Conservation (phyloP, 35 echinoderm and acorn worm genomes). For the Apostichopus parvimensis region DNA sequence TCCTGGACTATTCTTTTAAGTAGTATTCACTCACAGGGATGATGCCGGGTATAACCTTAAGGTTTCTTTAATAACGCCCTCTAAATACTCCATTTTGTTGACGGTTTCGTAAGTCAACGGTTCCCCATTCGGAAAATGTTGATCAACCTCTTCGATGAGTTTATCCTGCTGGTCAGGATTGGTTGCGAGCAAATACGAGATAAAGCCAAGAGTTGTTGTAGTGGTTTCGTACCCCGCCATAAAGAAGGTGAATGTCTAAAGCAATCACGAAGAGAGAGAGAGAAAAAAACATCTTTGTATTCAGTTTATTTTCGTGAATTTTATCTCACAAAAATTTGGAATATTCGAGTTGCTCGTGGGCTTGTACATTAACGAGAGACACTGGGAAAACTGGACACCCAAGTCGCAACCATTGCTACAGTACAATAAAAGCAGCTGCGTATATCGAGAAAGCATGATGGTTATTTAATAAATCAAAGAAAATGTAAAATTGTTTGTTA, state of each 20-base stretch:
- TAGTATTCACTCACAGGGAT: conserved; percentile 56
- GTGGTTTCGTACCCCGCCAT: conserved; percentile 86
- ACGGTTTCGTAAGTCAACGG: conserved; percentile 62
- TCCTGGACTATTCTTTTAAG: too few species aligned
- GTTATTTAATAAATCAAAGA: too few species aligned
- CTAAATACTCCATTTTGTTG: conserved; percentile 81
- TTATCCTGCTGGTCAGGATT: conserved; percentile 64
- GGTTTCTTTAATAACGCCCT: conserved; percentile 71
- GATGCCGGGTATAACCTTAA: conserved; percentile 72
- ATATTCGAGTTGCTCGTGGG: too few species aligned
- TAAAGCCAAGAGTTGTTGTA: conserved; percentile 56
- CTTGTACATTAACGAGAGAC: too few species aligned
- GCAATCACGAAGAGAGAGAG: background rate
- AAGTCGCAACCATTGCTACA: too few species aligned
- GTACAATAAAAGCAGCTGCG: too few species aligned
- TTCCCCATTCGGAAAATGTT: conserved; percentile 23
- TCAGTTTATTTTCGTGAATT: too few species aligned
- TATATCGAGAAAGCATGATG: too few species aligned
- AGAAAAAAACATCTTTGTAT: too few species aligned
- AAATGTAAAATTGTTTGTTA: too few species aligned
- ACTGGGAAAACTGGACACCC: too few species aligned
- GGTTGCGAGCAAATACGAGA: conserved; percentile 64
- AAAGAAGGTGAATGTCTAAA: conserved; percentile 71
- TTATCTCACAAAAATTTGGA: too few species aligned
- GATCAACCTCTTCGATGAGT: conserved; percentile 66